phyloP scores from a whole-genome alignment of 2,113 vertebrate genomes.

The Eulemur rufifrons region DNA sequence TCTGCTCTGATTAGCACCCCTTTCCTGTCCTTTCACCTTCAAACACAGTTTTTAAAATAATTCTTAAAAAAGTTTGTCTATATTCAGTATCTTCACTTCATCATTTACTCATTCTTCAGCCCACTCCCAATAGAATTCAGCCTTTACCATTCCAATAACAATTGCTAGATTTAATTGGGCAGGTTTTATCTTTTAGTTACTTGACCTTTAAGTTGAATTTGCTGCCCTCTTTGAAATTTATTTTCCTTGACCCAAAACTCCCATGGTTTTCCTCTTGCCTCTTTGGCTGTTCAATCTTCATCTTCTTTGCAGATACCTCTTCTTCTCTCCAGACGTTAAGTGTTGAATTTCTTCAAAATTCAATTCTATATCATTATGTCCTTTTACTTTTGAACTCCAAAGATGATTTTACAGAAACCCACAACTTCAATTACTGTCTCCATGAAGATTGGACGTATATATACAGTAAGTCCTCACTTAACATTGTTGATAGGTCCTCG shows the following conservation, averaged over 20 bases:
- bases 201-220: background rate
- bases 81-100: background rate
- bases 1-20: background rate
- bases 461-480: background rate
- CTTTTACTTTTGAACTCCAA: background rate
- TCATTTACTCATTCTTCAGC: background rate
- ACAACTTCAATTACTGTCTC: background rate
- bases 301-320: background rate
- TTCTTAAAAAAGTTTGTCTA: background rate
- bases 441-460: background rate
- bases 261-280: background rate
- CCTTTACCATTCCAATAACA: background rate
- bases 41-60: conserved; percentile 6
- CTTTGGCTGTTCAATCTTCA: background rate
- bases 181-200: background rate
- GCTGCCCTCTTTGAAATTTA: conserved; percentile 2
- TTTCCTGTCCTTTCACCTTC: background rate
- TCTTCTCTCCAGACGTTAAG: background rate
- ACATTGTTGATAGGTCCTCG: background rate
- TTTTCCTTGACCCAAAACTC: background rate
- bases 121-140: background rate
- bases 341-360: conserved; percentile 35
- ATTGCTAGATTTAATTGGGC: background rate
- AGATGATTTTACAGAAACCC: background rate
- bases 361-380: background rate